Evolutionary conservation across 1,140 invertebrate species (phyloP).

Genomic region (Ceratoteleas bidentatus): DNA sequence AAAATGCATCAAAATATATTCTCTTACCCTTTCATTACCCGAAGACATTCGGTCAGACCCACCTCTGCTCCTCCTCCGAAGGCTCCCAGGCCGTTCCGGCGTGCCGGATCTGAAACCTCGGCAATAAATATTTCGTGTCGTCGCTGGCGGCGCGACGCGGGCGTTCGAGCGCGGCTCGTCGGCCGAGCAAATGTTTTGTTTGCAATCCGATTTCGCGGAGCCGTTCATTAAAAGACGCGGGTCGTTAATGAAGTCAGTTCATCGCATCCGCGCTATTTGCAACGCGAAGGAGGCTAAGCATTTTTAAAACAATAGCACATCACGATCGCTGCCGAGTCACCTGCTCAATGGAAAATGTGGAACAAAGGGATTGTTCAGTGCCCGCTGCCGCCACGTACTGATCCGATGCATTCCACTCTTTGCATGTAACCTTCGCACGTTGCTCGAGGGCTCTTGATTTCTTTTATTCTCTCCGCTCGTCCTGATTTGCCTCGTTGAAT

Average conservation of each 20-base stretch:
- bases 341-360: slow-evolving; percentile 51
- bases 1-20: no score
- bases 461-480: slow-evolving; percentile 63
- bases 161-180: neutral
- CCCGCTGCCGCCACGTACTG: slow-evolving; percentile 41
- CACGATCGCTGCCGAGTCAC: slow-evolving; percentile 45
- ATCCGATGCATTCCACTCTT: slow-evolving; percentile 52
- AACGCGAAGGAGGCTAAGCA: slow-evolving; percentile 46
- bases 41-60: no score
- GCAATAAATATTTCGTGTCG: slow-evolving; percentile 19
- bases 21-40: no score
- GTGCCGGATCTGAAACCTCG: slow-evolving; percentile 4
- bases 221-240: slow-evolving; percentile 42
- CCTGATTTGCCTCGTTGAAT: slow-evolving; percentile 61
- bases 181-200: slow-evolving; percentile 29
- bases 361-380: slow-evolving; percentile 60
- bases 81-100: slow-evolving; percentile 13
- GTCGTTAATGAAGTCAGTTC: slow-evolving; percentile 54
- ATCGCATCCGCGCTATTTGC: slow-evolving; percentile 51
- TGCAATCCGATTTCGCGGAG: slow-evolving; percentile 22
- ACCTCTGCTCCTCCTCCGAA: no score
- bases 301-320: slow-evolving; percentile 61
- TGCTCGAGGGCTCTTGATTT: slow-evolving; percentile 64
- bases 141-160: neutral
- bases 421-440: slow-evolving; percentile 50